A percentile compares a stretch with the other conserved stretches of the same genome.
Conservation (phyloP, 2,113 vertebrate species). For the Elephas maximus region DNA sequence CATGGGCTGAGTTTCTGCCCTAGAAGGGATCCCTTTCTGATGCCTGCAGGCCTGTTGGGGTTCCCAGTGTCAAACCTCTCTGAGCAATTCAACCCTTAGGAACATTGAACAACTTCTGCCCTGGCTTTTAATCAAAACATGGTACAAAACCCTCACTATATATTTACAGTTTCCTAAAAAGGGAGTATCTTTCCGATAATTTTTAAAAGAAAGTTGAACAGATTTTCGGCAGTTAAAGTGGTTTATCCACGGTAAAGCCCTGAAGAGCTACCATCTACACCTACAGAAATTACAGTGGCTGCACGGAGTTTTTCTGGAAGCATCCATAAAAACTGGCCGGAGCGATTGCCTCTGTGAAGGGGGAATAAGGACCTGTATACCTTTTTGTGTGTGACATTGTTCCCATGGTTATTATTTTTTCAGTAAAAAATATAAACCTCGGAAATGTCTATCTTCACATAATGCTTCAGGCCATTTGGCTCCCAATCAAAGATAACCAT, state of each 20-base stretch:
- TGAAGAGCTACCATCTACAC: background rate
- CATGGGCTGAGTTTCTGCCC: background rate
- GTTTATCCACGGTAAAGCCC: background rate
- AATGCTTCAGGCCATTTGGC: background rate
- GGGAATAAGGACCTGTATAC: background rate
- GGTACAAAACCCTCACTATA: background rate
- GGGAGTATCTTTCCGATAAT: background rate
- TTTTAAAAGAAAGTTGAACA: conserved; percentile 48
- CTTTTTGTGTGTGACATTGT: background rate
- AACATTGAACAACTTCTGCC: background rate
- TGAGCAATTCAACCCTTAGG: background rate
- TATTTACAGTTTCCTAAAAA: background rate
- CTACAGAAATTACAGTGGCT: background rate
- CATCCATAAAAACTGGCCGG: background rate
- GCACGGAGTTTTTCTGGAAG: conserved; percentile 8
- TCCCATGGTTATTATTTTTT: background rate
- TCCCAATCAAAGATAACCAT: conserved; percentile 35
- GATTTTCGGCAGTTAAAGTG: background rate
- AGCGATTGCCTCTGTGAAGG: background rate
- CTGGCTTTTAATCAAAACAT: conserved; percentile 25
- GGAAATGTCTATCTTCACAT: background rate
- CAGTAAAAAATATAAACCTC: conserved; percentile 49
- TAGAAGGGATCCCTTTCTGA: background rate
- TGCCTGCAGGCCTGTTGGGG: background rate
- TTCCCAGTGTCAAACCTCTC: background rate